Conservation (phyloP, 2,113 vertebrate species). For the Gorsachius goisagi region DNA sequence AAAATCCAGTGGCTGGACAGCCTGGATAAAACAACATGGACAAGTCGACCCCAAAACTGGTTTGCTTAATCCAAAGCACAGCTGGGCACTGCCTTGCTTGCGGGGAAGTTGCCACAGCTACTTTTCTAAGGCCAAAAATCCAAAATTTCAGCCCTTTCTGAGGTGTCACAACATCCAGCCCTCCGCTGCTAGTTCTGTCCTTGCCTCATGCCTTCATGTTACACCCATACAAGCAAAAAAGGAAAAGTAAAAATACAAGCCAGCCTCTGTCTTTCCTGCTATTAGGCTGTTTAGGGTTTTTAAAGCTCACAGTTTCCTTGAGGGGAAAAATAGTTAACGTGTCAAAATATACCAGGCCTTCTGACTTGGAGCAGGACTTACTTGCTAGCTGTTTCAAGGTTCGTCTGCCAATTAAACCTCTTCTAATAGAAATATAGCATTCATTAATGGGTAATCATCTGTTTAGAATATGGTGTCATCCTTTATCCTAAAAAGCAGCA, state of each 20-base stretch:
- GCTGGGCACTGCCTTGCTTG: neutral
- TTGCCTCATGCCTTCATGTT: neutral
- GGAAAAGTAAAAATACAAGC: neutral
- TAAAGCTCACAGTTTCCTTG: constrained; percentile 9
- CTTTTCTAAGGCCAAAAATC: neutral
- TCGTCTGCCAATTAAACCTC: neutral
- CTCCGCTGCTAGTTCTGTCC: neutral
- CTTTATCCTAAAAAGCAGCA: neutral
- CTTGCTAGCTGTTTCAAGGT: neutral
- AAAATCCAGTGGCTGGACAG: rapidly evolving
- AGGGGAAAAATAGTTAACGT: neutral
- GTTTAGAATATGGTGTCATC: neutral
- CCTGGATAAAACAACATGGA: neutral
- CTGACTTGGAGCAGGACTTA: neutral
- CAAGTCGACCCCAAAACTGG: rapidly evolving
- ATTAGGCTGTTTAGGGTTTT: neutral
- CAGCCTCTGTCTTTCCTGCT: neutral
- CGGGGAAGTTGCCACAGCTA: neutral
- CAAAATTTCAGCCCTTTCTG: neutral
- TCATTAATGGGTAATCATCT: neutral
- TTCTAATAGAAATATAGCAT: neutral
- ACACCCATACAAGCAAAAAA: rapidly evolving
- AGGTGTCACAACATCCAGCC: neutral
- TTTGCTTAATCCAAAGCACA: neutral
- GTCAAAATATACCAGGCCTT: neutral